Evolutionary conservation across 1,140 invertebrate species (phyloP).

Genomic region (Bombyx mori): ASM3026992v2 NC_085115.1:13441501-13442000

Average conservation of each 20-base stretch:
- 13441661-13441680: conserved; percentile 71
- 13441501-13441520: conserved; percentile 67
- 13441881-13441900: conserved; percentile 66
- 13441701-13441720: conserved; percentile 45
- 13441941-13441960: conserved; percentile 58
- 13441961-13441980: conserved; percentile 29
- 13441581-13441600: conserved; percentile 24
- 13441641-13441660: conserved; percentile 56
- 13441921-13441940: conserved; percentile 49
- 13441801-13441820: conserved; percentile 28
- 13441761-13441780: conserved; percentile 38
- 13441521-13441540: conserved; percentile 58
- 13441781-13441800: conserved; percentile 23
- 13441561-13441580: conserved; percentile 20
- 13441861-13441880: conserved; percentile 52
- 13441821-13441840: conserved; percentile 23
- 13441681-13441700: conserved; percentile 60
- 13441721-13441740: conserved; percentile 17
- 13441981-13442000: conserved; percentile 64
- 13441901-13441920: conserved; percentile 67
- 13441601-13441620: conserved; percentile 23
- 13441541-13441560: conserved; percentile 23
- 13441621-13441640: conserved; percentile 55
- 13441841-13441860: conserved; percentile 16
- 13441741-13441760: conserved; percentile 35